phyloP scores from a whole-genome alignment of 2,797 vertebrate species.

The Masticophis lateralis region DNA sequence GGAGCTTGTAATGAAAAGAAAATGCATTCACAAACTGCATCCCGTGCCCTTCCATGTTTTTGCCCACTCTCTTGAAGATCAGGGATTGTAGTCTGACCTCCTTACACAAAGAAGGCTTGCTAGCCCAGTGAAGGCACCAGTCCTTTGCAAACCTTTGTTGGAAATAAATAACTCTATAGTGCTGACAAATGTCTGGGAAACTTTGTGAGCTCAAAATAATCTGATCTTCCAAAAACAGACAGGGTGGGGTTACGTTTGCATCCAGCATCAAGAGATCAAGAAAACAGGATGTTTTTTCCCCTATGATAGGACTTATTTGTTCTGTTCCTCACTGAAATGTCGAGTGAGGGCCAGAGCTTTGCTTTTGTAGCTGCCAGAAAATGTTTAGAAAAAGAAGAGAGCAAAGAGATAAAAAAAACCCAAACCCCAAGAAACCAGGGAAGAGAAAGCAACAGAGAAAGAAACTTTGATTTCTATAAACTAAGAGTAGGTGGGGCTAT shows the following conservation, averaged over 20 bases:
- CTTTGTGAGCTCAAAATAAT: constrained; percentile 40
- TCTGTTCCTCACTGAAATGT: constrained; percentile 34
- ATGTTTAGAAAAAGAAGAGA: not conserved
- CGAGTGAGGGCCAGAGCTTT: not conserved
- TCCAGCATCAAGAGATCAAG: constrained; percentile 10
- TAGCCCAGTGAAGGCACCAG: no score
- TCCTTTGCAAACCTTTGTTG: constrained; percentile 1
- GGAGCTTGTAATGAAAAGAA: not conserved
- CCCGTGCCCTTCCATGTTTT: not conserved
- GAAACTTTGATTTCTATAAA: not conserved
- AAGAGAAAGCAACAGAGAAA: not conserved
- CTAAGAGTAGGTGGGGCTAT: not conserved
- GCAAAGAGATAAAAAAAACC: not conserved
- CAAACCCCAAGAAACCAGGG: not conserved
- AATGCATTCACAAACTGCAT: not conserved
- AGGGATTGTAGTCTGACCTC: not conserved
- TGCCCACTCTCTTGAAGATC: no score
- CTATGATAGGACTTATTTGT: constrained; percentile 41
- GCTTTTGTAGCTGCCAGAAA: not conserved
- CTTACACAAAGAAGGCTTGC: not conserved
- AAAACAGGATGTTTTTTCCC: constrained; percentile 58
- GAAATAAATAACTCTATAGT: constrained; percentile 36
- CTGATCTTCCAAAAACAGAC: constrained; percentile 45
- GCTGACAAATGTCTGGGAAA: not conserved
- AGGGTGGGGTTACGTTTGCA: constrained; percentile 36